Base-by-base conservation (phyloP, 2,888 invertebrate species). In the Acronicta leporina region DNA sequence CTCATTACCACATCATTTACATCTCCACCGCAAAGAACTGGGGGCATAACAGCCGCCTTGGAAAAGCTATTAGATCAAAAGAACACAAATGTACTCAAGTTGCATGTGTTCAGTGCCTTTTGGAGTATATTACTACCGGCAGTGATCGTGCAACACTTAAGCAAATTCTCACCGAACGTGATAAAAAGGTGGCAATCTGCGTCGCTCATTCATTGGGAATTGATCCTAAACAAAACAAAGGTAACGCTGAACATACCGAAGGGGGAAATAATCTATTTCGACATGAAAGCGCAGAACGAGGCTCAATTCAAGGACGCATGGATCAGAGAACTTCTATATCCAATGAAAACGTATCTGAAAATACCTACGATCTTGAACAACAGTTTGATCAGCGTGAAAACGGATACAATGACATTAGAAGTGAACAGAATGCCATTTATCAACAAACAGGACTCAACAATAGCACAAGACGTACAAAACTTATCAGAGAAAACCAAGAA, bases 161-260 rank as follows among this genome's bases (percentile, higher is more conserved):
- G 3, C 30, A 30, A 30, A 30, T 30, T 30, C 30, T 30, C 30
- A 59, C 53, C n/a, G 47, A 38, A 14, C 35, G 49, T 48, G 50
- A 62, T 30, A 30, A 55, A 58, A 52, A 50, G 15, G 0, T 66
- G 25, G 43, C 54, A 47, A 41, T 44, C 20, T 63, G 63, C 49
- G 50, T 58, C 53, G 1, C 53, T 59, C 59, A 64, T 63, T 54
- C 45, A n/a, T 13, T 63, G 47, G 63, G 50, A 46, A 43, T 59
- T 57, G 14, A 56, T 15, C 56, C 38, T 49, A 43, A 49, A 49
- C 35, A 56, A 55, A 41, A 13, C 9, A n/a, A 41, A 1, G 0
- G 35, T 51, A 5, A 40, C n/a, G 1, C 74, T 61, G 0, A 13
- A 57, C 4, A 9, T 62, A 1, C 57, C 57, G n/a, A 57, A 62